Percentiles rank a stretch among this genome's conserved stretches.
These are phyloP conservation scores for Ammodytes marinus DNA, from an alignment of 2,113 vertebrate species.

Conservation along the genomic window DNA sequence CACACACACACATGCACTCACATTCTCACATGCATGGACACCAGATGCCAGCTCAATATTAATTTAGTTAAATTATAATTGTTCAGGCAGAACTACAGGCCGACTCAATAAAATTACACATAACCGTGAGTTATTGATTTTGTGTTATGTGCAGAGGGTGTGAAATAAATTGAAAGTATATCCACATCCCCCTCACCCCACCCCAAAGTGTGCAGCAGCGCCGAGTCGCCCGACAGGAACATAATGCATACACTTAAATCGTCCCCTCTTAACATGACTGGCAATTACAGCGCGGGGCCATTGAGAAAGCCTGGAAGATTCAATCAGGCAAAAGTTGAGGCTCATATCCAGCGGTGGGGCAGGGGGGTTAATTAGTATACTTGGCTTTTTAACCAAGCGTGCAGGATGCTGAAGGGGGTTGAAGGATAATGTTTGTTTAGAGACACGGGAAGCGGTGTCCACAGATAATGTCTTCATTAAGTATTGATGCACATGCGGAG, in stretches of 20 bases:
- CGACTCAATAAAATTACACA: slow-evolving; percentile 78
- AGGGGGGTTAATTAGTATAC: slow-evolving; percentile 74
- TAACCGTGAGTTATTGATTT: slow-evolving; percentile 78
- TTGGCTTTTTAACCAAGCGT: slow-evolving; percentile 74
- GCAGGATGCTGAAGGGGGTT: slow-evolving; percentile 74
- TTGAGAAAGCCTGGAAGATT: slow-evolving; percentile 64
- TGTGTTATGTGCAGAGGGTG: slow-evolving; percentile 78
- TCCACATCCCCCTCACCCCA: not conserved
- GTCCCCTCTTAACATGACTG: slow-evolving; percentile 65
- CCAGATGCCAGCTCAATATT: slow-evolving; percentile 76
- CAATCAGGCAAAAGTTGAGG: slow-evolving; percentile 73
- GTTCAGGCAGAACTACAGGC: slow-evolving; percentile 73
- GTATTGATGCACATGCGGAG: slow-evolving; percentile 70
- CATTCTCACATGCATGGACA: slow-evolving; percentile 20
- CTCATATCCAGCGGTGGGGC: slow-evolving; percentile 56
- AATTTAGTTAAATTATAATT: slow-evolving; percentile 80
- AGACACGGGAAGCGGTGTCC: slow-evolving; percentile 63
- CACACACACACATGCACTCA: not conserved
- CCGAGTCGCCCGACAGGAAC: slow-evolving; percentile 53
- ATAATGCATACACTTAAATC: slow-evolving; percentile 70
- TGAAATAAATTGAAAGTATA: slow-evolving; percentile 80
- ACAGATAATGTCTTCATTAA: slow-evolving; percentile 81
- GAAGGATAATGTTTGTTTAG: slow-evolving; percentile 81
- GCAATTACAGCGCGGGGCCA: slow-evolving; percentile 72
- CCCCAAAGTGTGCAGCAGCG: slow-evolving; percentile 32